Evolutionary conservation across 2,113 vertebrate species (phyloP).

Genomic region (Proteles cristata): DNA sequence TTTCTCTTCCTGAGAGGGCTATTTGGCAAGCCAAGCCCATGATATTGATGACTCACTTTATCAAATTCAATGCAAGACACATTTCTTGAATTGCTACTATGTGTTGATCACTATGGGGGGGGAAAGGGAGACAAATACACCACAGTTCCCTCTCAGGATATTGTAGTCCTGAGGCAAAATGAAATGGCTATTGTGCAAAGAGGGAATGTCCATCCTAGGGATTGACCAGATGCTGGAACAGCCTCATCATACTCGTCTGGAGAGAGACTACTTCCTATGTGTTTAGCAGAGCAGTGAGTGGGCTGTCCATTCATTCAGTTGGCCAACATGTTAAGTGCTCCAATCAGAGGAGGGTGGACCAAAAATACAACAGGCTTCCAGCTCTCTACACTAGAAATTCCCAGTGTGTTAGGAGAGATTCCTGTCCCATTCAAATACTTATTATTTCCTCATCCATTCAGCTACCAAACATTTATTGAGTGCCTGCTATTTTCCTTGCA

Average conservation of each 20-base stretch:
- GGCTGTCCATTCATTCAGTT: not conserved
- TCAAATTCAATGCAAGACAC: not conserved
- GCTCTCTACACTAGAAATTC: not conserved
- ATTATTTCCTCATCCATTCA: not conserved
- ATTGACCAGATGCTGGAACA: not conserved
- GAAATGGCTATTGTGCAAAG: not conserved
- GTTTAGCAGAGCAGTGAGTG: not conserved
- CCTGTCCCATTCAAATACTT: not conserved
- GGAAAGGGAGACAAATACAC: not conserved
- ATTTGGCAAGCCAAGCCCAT: not conserved
- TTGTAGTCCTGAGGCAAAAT: not conserved
- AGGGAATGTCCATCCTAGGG: not conserved
- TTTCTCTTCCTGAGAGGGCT: not conserved
- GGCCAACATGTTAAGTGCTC: not conserved
- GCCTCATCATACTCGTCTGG: not conserved
- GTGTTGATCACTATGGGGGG: not conserved
- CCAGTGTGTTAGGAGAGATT: not conserved
- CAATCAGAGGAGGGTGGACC: not conserved
- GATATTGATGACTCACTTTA: not conserved
- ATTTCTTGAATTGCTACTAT: not conserved
- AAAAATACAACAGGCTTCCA: not conserved
- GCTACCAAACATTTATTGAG: not conserved
- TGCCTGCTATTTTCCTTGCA: not conserved
- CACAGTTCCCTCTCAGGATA: not conserved
- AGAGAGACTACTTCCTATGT: not conserved